Evolutionary conservation across 2,797 vertebrate species (phyloP), one percentile per base, ranked within the genome.

Genomic region (Cynopterus sphinx): DNA sequence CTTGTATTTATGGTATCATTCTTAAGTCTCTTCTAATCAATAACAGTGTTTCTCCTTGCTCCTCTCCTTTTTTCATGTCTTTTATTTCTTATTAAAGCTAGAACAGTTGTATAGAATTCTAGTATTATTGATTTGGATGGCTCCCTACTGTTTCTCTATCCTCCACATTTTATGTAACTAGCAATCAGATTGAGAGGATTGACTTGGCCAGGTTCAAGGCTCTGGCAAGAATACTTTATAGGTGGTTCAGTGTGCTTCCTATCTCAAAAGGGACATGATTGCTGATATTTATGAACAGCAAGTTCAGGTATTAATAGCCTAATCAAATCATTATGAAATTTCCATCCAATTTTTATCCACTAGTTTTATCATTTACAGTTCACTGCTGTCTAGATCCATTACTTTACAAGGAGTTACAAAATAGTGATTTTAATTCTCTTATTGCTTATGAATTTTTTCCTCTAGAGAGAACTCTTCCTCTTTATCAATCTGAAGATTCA

Each of bases 401-500:
- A 11, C 67, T 83, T 79, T 63, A 83, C 39, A 13, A 68, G 9
- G 26, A 79, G 17, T 28, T 83, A 3, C 22, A 89, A 86, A 63
- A 17, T 0, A 36, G 31, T 21, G 31, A 28, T 88, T 81, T 53
- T 61, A 67, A 71, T 74, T 88, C n/a, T 79, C 26, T 33, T 31
- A 0, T 85, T 65, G 68, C 63, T 61, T 65, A 59, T 1, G 1
- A 5, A 41, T 61, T 81, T 74, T 90, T 41, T 84, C 65, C 91
- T 73, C 55, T 49, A 31, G 22, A 28, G 51, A 77, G 67, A 83
- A 53, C 2, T 46, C 55, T n/a, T 9, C 31, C 11, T 79, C 46
- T 79, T 91, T 41, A 68, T 17, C 46, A 53, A 15, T 85, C 77
- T 78, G 83, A 39, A 94, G 93, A 92, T 10, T 81, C 26, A 86